These are phyloP conservation scores for Alces alces DNA, from an alignment of 2,113 vertebrate species.

Conservation along the genomic window DNA sequence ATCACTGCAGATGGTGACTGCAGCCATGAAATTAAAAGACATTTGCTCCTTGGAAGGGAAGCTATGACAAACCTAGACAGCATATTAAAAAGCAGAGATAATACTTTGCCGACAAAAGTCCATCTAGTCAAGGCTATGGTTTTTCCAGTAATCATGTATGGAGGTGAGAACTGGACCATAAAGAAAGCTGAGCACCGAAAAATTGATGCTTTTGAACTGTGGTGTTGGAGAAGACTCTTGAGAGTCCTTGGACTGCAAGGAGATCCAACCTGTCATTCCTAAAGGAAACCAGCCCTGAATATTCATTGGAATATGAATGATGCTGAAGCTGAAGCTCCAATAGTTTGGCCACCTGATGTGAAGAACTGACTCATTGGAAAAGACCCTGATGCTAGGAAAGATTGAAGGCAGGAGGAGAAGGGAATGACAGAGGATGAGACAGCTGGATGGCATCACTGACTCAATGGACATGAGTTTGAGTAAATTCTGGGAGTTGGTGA, in stretches of 20 bases:
- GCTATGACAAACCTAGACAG: not conserved
- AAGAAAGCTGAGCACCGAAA: not conserved
- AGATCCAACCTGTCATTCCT: not conserved
- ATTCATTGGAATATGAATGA: not conserved
- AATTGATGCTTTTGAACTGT: not conserved
- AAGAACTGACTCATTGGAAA: not conserved
- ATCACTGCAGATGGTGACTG: not conserved
- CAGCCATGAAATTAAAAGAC: not conserved
- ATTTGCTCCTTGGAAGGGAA: not conserved
- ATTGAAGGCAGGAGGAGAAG: not conserved
- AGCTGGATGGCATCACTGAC: not conserved
- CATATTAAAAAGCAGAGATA: not conserved
- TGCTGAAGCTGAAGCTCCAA: not conserved
- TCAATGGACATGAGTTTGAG: not conserved
- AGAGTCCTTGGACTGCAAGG: not conserved
- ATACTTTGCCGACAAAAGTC: not conserved
- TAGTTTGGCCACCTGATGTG: not conserved
- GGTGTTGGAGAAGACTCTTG: not conserved
- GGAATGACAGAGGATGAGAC: not conserved
- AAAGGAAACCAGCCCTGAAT: not conserved
- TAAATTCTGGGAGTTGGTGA: not conserved
- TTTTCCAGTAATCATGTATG: not conserved
- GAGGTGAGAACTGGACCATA: not conserved
- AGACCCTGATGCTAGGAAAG: not conserved
- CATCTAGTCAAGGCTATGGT: not conserved